phyloP scores from a whole-genome alignment of 2,888 invertebrate species.

The Pammene fasciana region DNA sequence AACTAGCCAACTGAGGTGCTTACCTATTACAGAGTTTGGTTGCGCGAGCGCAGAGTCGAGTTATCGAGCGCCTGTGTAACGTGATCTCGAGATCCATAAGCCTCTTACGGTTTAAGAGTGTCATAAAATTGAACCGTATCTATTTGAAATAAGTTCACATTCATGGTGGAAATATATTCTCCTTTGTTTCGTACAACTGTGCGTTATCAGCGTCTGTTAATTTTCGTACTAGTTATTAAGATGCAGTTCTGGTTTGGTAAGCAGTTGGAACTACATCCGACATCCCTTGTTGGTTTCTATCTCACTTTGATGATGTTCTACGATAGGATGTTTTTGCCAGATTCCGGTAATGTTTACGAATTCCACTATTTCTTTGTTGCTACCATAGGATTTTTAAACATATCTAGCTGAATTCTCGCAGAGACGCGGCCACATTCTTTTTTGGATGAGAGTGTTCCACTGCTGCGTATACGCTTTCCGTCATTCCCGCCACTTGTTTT shows the following conservation, averaged over 20 bases:
- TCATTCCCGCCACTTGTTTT: too few species aligned
- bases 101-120: too few species aligned
- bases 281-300: constrained; percentile 30
- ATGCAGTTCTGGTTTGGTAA: neutral
- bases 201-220: neutral
- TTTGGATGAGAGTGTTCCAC: too few species aligned
- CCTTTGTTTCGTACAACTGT: too few species aligned
- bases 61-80: too few species aligned
- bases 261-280: neutral
- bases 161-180: too few species aligned
- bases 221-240: neutral
- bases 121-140: too few species aligned
- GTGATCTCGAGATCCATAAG: too few species aligned
- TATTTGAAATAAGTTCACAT: too few species aligned
- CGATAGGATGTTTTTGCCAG: constrained; percentile 11
- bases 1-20: constrained; percentile 42
- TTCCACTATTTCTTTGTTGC: neutral
- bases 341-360: constrained; percentile 16
- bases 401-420: neutral
- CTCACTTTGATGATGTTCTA: constrained; percentile 17
- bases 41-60: too few species aligned
- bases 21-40: neutral
- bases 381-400: neutral
- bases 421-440: too few species aligned
- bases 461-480: too few species aligned